Conservation (phyloP, 2,113 vertebrate species). For the Oncorhynchus tshawytscha region DNA sequence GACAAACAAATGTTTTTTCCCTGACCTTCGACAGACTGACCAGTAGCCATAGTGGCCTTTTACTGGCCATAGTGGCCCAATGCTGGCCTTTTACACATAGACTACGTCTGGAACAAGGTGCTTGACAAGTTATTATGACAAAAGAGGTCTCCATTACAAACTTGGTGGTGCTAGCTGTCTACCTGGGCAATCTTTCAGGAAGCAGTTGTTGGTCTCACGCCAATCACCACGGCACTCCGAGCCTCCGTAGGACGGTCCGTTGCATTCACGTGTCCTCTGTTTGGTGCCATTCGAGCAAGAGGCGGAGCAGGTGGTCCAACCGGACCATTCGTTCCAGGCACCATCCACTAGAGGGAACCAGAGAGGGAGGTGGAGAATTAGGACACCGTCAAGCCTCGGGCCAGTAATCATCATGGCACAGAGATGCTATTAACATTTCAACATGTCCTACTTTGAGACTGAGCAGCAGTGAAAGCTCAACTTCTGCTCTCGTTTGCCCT, state of each 20-base stretch:
- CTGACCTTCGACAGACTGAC: neutral
- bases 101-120: neutral
- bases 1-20: neutral
- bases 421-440: slow-evolving; percentile 29
- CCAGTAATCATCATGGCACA: slow-evolving; percentile 3
- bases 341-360: slow-evolving; percentile 89
- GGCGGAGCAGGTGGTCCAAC: slow-evolving; percentile 88
- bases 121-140: neutral
- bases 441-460: slow-evolving; percentile 35
- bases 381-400: slow-evolving; percentile 9
- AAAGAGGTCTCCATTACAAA: neutral
- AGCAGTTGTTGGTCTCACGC: slow-evolving; percentile 87
- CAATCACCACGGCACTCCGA: slow-evolving; percentile 92
- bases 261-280: slow-evolving; percentile 91
- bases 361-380: slow-evolving; percentile 23
- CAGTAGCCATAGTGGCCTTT: slow-evolving; percentile 8
- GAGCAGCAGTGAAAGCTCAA: slow-evolving; percentile 30
- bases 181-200: slow-evolving; percentile 94
- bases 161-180: neutral
- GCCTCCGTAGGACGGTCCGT: slow-evolving; percentile 93
- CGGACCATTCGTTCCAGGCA: slow-evolving; percentile 96
- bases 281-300: slow-evolving; percentile 94
- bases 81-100: neutral
- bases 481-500: neutral
- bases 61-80: neutral